Conservation (phyloP, 1,140 invertebrate genomes). For the Anoplolepis gracilipes region DNA sequence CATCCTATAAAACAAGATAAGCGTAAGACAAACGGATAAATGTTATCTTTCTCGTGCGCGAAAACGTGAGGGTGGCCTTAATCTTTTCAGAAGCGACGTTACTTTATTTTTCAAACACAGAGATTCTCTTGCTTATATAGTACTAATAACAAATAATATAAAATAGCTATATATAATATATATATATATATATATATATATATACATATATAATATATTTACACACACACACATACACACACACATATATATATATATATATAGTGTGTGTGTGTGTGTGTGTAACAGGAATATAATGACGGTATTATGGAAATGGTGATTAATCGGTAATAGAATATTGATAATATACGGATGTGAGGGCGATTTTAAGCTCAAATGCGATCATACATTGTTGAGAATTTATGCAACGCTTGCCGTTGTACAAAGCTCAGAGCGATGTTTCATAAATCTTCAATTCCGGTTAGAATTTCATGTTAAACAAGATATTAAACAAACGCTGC, state of each 20-base stretch:
- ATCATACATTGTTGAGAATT: conserved; percentile 41
- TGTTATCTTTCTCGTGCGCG: conserved; percentile 15
- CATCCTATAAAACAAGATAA: conserved; percentile 12
- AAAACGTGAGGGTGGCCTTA: neutral
- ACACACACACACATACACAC: too few species aligned
- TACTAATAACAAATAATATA: neutral
- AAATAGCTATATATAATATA: neutral
- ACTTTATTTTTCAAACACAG: neutral
- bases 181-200: too few species aligned
- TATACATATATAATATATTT: too few species aligned
- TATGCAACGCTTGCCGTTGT: conserved; percentile 25
- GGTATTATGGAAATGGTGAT: neutral
- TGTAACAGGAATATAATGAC: neutral
- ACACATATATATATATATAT: too few species aligned
- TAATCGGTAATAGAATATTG: conserved; percentile 19
- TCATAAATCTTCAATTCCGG: conserved; percentile 52
- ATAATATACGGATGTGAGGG: neutral
- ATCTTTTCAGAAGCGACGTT: neutral
- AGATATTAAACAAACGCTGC: conserved; percentile 43
- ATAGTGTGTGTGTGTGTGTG: neutral
- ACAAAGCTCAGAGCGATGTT: conserved; percentile 9
- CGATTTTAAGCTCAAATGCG: conserved; percentile 16
- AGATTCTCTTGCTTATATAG: neutral
- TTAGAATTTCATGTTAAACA: conserved; percentile 48
- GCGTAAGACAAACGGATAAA: neutral